Percentiles rank a stretch among this genome's conserved stretches.
These are phyloP conservation scores for Idaea aversata DNA, from an alignment of 2,888 invertebrate genomes.

Conservation along the genomic window DNA sequence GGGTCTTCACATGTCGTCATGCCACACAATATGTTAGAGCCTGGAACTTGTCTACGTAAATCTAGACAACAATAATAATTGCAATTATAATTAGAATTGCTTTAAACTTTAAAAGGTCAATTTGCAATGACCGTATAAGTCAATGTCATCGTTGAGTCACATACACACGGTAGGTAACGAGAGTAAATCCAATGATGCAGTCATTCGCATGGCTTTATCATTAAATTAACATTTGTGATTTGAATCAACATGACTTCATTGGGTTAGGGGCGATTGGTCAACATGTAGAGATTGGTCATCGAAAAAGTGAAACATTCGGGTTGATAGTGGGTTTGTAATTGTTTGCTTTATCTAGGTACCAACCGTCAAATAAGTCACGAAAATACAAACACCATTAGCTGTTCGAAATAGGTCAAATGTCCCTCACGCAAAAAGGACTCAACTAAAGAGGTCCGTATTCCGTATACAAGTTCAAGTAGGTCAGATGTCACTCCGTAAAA, in stretches of 20 bases:
- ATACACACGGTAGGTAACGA: background rate
- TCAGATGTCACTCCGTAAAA: background rate
- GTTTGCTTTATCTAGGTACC: background rate
- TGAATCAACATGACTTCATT: background rate
- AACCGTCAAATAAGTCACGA: background rate
- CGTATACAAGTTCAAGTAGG: too few species aligned
- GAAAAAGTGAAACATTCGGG: too few species aligned
- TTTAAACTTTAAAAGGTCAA: background rate
- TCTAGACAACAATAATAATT: background rate
- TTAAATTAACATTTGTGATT: background rate
- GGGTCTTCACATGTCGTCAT: too few species aligned
- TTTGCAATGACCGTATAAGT: background rate
- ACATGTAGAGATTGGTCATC: background rate
- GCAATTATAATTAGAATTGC: background rate
- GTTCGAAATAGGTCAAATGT: background rate
- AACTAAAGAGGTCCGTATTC: too few species aligned
- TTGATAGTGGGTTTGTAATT: too few species aligned
- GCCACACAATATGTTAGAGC: too few species aligned
- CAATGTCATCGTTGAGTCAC: constrained; percentile 2
- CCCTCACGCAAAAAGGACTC: too few species aligned
- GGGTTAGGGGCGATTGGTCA: background rate
- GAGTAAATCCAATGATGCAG: background rate
- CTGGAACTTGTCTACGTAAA: background rate
- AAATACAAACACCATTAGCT: background rate
- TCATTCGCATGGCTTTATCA: constrained; percentile 3